Percentiles rank a stretch among this genome's conserved stretches.
These are phyloP conservation scores for Drosophila kurseongensis DNA, from an alignment of 1,140 invertebrate genomes.

Conservation along the genomic window DNA sequence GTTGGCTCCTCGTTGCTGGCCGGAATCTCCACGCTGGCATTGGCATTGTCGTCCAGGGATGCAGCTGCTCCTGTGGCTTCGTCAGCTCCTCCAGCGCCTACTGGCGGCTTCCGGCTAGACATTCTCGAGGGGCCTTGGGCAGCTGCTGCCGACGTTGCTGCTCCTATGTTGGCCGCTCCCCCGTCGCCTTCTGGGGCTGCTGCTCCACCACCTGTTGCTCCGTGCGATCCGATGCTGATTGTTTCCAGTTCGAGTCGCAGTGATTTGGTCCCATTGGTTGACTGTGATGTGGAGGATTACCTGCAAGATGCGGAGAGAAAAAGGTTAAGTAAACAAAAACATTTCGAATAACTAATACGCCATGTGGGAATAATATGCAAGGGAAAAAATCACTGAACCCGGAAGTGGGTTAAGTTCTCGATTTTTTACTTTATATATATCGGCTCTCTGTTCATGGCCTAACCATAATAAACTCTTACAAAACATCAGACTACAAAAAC, in stretches of 20 bases:
- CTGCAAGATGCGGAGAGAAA: slow-evolving; percentile 4
- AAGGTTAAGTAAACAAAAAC: not conserved
- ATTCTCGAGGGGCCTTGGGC: slow-evolving; percentile 68
- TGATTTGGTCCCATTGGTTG: slow-evolving; percentile 81
- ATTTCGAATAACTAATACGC: slow-evolving; percentile 55
- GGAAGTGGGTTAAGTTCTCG: slow-evolving; percentile 22
- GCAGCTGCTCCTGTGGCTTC: slow-evolving; percentile 1
- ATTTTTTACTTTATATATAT: not conserved
- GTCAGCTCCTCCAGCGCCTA: slow-evolving; percentile 14
- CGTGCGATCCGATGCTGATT: slow-evolving; percentile 50
- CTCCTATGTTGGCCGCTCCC: slow-evolving; percentile 67
- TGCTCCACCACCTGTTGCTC: slow-evolving; percentile 20
- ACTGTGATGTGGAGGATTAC: slow-evolving; percentile 46
- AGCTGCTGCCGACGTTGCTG: slow-evolving; percentile 72
- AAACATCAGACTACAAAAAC: no score
- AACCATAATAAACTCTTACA: no score
- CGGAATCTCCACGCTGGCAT: slow-evolving; percentile 20
- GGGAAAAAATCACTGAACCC: slow-evolving; percentile 2
- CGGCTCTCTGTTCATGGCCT: no score
- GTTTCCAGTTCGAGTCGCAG: slow-evolving; percentile 59
- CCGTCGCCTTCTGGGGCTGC: slow-evolving; percentile 22
- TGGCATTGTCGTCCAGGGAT: slow-evolving; percentile 34
- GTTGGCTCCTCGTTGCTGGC: slow-evolving; percentile 26
- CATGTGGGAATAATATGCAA: slow-evolving; percentile 22
- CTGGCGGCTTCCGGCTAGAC: slow-evolving; percentile 74